Evolutionary conservation across 2,888 invertebrate genomes (phyloP).

Genomic region (Syrphus vitripennis): DNA sequence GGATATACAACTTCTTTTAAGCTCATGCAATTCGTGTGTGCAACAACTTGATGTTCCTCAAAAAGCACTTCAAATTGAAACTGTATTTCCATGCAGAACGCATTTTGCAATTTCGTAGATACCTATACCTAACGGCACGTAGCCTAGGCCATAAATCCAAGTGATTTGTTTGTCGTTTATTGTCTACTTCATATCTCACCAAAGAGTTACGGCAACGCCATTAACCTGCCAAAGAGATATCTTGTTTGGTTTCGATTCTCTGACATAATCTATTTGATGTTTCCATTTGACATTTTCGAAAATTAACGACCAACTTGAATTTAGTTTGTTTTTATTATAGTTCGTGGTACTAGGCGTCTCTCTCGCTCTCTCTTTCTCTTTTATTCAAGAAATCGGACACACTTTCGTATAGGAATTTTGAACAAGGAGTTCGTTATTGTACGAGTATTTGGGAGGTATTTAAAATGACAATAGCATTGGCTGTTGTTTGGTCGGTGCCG

Average conservation of each 20-base stretch:
- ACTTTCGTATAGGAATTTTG: conserved; percentile 3
- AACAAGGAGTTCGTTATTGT: neutral
- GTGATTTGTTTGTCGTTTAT: conserved; percentile 65
- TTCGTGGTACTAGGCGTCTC: neutral
- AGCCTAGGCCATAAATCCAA: conserved; percentile 50
- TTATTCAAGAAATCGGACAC: neutral
- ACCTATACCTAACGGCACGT: conserved; percentile 4
- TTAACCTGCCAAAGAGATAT: conserved; percentile 52
- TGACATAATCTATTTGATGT: conserved; percentile 65
- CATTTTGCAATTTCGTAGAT: neutral
- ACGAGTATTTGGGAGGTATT: conserved; percentile 2
- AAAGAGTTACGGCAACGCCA: conserved; percentile 41
- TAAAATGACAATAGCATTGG: conserved; percentile 23
- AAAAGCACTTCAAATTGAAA: conserved; percentile 24
- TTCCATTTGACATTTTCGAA: conserved; percentile 41
- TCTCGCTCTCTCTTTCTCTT: neutral
- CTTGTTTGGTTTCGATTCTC: conserved; percentile 56
- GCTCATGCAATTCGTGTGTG: neutral
- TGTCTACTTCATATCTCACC: conserved; percentile 43
- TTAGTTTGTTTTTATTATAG: conserved; percentile 33
- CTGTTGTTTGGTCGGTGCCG: neutral
- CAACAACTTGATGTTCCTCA: neutral
- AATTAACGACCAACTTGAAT: conserved; percentile 50
- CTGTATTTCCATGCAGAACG: conserved; percentile 7
- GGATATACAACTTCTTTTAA: neutral